These are phyloP conservation scores for Luperina testacea DNA, from an alignment of 2,888 invertebrate genomes.

Conservation along the genomic window DNA sequence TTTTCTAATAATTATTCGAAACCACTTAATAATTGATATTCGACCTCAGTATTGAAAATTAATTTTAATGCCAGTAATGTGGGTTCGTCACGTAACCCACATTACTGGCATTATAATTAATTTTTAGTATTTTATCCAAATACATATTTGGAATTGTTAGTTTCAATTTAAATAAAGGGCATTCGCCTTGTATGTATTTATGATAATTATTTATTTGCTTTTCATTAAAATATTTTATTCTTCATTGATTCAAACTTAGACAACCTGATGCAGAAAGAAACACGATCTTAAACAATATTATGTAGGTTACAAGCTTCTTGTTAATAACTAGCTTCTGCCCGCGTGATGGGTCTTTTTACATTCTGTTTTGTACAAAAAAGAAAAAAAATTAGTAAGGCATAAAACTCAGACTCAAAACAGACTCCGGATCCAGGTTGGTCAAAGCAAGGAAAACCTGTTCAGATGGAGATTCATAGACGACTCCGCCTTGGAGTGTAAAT, in stretches of 20 bases:
- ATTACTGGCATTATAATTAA: too few species aligned
- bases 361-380: background rate
- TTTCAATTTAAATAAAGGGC: slow-evolving; percentile 13
- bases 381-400: background rate
- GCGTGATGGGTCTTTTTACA: background rate
- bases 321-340: too few species aligned
- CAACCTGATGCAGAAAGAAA: background rate
- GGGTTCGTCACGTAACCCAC: too few species aligned
- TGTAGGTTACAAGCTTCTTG: too few species aligned
- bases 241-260: background rate
- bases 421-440: too few species aligned
- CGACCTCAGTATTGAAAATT: slow-evolving; percentile 15
- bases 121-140: too few species aligned
- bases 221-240: background rate
- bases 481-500: too few species aligned
- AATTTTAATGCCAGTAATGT: slow-evolving; percentile 14
- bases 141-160: background rate
- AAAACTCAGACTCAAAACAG: too few species aligned
- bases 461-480: too few species aligned
- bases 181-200: background rate
- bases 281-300: too few species aligned
- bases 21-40: slow-evolving; percentile 22
- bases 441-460: too few species aligned
- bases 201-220: background rate
- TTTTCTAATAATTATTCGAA: background rate